phyloP scores from a whole-genome alignment of 30 jellyfish, hydroid and myxozoan species.

The Chironex yamaguchii region DNA sequence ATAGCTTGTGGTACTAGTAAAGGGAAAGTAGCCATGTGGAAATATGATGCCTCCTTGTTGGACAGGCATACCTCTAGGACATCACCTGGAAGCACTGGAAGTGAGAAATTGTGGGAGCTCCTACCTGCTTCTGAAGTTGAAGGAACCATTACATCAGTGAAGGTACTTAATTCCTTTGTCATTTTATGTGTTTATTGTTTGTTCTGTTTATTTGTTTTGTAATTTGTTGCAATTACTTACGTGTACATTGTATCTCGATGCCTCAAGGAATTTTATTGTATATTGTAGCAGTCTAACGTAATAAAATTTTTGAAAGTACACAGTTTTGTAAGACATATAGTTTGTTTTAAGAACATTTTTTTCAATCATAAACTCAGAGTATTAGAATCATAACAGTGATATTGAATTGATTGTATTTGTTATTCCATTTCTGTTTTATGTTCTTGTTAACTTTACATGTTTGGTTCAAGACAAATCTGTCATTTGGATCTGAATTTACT shows the following conservation, averaged over 20 bases:
- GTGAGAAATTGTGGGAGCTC: slow-evolving; percentile 79
- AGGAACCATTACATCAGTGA: slow-evolving; percentile 36
- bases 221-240: not conserved
- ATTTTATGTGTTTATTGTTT: not conserved
- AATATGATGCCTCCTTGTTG: slow-evolving; percentile 37
- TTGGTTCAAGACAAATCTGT: no score
- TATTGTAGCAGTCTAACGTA: no score
- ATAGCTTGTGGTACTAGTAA: slow-evolving; percentile 95
- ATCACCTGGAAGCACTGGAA: slow-evolving; percentile 5
- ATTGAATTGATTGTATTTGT: no score
- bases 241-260: not conserved
- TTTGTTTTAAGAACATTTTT: no score
- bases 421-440: no score
- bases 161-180: slow-evolving; percentile 33
- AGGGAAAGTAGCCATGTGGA: slow-evolving; percentile 97
- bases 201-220: not conserved
- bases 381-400: no score
- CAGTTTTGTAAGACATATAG: no score
- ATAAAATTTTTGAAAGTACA: no score
- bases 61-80: not conserved
- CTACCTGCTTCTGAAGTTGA: slow-evolving; percentile 82
- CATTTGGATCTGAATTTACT: no score
- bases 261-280: no score
- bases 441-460: no score
- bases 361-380: no score